These are phyloP conservation scores for Oxystoma pomonae DNA, from an alignment of 2,888 invertebrate species.

Conservation along the genomic window DNA sequence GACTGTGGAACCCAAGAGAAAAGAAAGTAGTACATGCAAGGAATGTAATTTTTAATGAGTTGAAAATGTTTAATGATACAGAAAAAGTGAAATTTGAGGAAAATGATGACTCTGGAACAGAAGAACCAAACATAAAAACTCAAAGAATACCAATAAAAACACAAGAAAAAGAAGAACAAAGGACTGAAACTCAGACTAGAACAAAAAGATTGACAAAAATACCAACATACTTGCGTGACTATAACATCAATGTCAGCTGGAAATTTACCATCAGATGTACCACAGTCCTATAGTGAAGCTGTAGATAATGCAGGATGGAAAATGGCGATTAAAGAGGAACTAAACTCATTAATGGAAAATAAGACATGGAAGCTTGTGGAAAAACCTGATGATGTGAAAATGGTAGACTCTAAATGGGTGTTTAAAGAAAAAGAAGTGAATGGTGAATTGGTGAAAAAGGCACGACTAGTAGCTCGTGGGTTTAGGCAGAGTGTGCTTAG, in stretches of 20 bases:
- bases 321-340: slow-evolving; percentile 22
- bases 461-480: slow-evolving; percentile 26
- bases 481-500: slow-evolving; percentile 20
- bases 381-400: slow-evolving; percentile 17
- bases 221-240: neutral
- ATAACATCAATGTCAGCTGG: slow-evolving; percentile 6
- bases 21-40: slow-evolving; percentile 13
- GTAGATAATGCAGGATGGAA: slow-evolving; percentile 19
- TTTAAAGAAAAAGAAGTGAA: no score
- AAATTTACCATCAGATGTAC: slow-evolving; percentile 19
- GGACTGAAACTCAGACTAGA: no score
- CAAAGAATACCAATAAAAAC: neutral
- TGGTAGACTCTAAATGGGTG: slow-evolving; percentile 27
- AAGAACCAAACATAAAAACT: neutral
- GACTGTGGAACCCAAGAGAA: slow-evolving; percentile 15
- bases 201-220: no score
- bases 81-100: neutral
- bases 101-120: neutral
- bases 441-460: slow-evolving; percentile 21
- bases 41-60: slow-evolving; percentile 22
- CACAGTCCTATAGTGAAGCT: slow-evolving; percentile 21
- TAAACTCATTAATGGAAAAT: slow-evolving; percentile 20
- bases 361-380: slow-evolving; percentile 25
- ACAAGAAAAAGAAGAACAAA: neutral
- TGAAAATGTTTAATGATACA: no score